These are phyloP conservation scores for Scaptomyza hsui DNA, from an alignment of 1,140 invertebrate genomes.

Conservation along the genomic window DNA sequence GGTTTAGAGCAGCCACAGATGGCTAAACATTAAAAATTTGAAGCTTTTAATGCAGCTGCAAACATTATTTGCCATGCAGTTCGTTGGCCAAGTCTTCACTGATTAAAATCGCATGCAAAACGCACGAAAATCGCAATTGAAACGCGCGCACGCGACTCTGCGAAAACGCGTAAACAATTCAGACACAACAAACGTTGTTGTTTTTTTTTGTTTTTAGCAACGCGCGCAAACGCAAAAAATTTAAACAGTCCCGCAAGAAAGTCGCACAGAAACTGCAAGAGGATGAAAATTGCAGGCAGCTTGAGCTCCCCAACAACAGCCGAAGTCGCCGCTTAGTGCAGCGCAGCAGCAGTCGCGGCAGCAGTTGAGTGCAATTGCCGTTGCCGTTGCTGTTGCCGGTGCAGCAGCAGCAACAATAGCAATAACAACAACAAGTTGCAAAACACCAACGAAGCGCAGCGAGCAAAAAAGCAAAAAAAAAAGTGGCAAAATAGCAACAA, in stretches of 20 bases:
- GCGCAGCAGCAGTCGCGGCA: constrained; percentile 40
- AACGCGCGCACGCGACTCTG: constrained; percentile 72
- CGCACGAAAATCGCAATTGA: constrained; percentile 47
- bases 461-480: constrained; percentile 58
- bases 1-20: constrained; percentile 52
- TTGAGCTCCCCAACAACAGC: constrained; percentile 37
- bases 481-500: constrained; percentile 81
- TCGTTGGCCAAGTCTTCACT: constrained; percentile 60
- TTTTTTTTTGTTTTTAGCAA: constrained; percentile 43
- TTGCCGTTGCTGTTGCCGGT: constrained; percentile 57
- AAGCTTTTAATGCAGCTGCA: constrained; percentile 21
- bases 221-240: constrained; percentile 73
- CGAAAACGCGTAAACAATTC: constrained; percentile 49
- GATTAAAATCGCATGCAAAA: constrained; percentile 43
- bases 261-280: constrained; percentile 84
- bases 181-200: background rate
- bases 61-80: constrained; percentile 48
- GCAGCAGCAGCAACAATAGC: constrained; percentile 30
- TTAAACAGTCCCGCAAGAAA: constrained; percentile 84
- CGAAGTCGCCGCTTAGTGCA: constrained; percentile 39
- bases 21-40: constrained; percentile 42
- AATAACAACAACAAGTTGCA: constrained; percentile 59
- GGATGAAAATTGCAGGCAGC: constrained; percentile 79
- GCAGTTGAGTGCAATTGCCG: constrained; percentile 71
- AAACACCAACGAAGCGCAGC: constrained; percentile 60